Conservation (phyloP, 1,140 invertebrate species). For the Macrostomum lignano region DNA sequence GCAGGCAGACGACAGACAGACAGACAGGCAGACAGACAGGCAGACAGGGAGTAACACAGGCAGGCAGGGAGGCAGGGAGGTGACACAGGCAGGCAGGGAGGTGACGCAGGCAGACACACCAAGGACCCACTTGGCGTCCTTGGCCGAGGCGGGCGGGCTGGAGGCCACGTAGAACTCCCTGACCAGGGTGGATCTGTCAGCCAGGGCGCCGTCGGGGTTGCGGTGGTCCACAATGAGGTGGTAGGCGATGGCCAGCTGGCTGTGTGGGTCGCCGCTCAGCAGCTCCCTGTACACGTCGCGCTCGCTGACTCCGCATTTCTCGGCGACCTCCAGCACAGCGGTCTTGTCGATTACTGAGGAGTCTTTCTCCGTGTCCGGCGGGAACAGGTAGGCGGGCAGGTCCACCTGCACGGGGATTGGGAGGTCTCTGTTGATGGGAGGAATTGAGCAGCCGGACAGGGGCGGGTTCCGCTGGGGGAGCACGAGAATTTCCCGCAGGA, state of each 20-base stretch:
- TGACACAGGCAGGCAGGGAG: too few relatives aligned
- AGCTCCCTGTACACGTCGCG: conserved; percentile 70
- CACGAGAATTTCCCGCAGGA: too few relatives aligned
- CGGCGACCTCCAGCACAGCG: conserved; percentile 32
- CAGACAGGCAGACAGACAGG: too few relatives aligned
- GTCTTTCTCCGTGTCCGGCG: conserved; percentile 73
- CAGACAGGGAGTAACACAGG: too few relatives aligned
- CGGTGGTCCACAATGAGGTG: conserved; percentile 73
- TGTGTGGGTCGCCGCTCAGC: conserved; percentile 59
- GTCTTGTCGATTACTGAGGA: conserved; percentile 86
- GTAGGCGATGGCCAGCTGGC: conserved; percentile 89
- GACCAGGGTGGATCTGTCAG: conserved; percentile 32
- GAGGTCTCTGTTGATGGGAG: too few relatives aligned
- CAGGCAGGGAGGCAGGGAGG: too few relatives aligned
- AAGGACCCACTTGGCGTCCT: conserved; percentile 49
- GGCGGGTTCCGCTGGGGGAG: conserved; percentile 1
- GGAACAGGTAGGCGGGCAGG: conserved; percentile 74
- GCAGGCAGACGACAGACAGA: too few relatives aligned
- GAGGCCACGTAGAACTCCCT: conserved; percentile 79
- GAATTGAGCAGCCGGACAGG: too few relatives aligned
- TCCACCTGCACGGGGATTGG: conserved; percentile 41
- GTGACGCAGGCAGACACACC: conserved; percentile 12
- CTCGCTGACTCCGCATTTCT: conserved; percentile 43
- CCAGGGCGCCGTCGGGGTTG: neutral
- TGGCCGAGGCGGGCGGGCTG: conserved; percentile 40